phyloP scores from a whole-genome alignment of 37 sponge, comb jelly and placozoan genomes.

The Crambe crambe region DNA sequence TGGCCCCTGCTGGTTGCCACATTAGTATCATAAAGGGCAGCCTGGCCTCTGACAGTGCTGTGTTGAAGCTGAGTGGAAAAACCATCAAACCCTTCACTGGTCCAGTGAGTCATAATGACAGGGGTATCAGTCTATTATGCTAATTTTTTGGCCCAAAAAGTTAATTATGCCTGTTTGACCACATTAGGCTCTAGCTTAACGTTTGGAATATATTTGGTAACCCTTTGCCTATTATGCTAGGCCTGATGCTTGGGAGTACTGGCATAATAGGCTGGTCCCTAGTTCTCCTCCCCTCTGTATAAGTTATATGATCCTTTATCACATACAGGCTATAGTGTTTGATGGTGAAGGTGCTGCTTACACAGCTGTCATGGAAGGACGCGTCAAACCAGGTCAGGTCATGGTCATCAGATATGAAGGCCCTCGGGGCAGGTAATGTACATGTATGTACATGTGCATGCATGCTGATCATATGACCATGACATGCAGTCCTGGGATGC shows the following conservation, averaged over 20 bases:
- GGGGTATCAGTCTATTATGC: too few species aligned
- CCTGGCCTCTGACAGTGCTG: constrained; percentile 70
- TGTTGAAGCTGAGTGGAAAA: constrained; percentile 79
- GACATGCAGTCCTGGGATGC: constrained; percentile 73
- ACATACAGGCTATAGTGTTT: constrained; percentile 72
- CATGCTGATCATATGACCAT: not conserved
- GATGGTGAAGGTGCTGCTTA: constrained; percentile 65
- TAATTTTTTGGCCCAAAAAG: too few species aligned
- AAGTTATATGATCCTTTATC: not conserved
- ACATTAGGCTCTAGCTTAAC: not conserved
- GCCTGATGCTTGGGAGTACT: not conserved
- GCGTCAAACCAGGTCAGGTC: constrained; percentile 67
- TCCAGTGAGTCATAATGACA: constrained; percentile 39
- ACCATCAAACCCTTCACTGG: constrained; percentile 62
- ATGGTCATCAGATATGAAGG: constrained; percentile 77
- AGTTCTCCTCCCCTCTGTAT: not conserved
- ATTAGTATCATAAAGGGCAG: constrained; percentile 55
- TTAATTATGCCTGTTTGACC: too few species aligned
- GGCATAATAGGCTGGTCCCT: not conserved
- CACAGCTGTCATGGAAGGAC: constrained; percentile 69
- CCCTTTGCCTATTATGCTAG: not conserved
- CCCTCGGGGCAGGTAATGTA: constrained; percentile 78
- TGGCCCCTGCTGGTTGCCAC: constrained; percentile 59
- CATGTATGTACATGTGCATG: too few species aligned
- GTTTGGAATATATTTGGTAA: too few species aligned